These are phyloP conservation scores for Meteorus sp. DNA, from an alignment of 1,140 invertebrate genomes.

Conservation along the genomic window DNA sequence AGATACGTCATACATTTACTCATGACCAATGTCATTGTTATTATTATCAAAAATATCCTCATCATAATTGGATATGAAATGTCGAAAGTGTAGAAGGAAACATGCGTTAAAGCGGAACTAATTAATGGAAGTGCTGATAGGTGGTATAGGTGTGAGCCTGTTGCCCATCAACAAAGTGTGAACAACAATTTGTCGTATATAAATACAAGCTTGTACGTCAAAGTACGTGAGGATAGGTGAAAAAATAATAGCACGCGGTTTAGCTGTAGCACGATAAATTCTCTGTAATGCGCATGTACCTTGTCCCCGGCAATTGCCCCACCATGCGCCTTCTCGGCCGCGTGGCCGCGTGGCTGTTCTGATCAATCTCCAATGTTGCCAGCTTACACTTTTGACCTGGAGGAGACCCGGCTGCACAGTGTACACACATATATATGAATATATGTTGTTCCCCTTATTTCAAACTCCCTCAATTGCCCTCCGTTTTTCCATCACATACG, in stretches of 20 bases:
- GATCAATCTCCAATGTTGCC: slow-evolving; percentile 55
- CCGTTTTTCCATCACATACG: not conserved
- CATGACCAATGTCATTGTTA: too few species aligned
- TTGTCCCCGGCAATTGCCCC: slow-evolving; percentile 46
- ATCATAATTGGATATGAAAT: too few species aligned
- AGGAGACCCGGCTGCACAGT: slow-evolving; percentile 34
- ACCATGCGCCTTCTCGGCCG: slow-evolving; percentile 46
- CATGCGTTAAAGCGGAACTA: too few species aligned
- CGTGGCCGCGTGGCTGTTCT: slow-evolving; percentile 57
- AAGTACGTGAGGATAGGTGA: not conserved
- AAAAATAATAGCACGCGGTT: slow-evolving; percentile 44
- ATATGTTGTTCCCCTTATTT: not conserved
- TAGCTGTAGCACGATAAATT: slow-evolving; percentile 34
- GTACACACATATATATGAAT: not conserved
- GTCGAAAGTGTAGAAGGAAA: too few species aligned
- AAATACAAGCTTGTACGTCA: not conserved
- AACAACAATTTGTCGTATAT: slow-evolving; percentile 10
- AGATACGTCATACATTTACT: too few species aligned
- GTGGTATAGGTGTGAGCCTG: too few species aligned
- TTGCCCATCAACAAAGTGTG: too few species aligned
- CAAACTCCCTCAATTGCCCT: too few species aligned
- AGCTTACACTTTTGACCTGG: slow-evolving; percentile 37
- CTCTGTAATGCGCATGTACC: slow-evolving; percentile 44
- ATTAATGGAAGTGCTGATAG: too few species aligned
- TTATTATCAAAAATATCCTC: too few species aligned